These are phyloP conservation scores for Miniopterus natalensis DNA, from an alignment of 2,113 vertebrate genomes.

Conservation along the genomic window DNA sequence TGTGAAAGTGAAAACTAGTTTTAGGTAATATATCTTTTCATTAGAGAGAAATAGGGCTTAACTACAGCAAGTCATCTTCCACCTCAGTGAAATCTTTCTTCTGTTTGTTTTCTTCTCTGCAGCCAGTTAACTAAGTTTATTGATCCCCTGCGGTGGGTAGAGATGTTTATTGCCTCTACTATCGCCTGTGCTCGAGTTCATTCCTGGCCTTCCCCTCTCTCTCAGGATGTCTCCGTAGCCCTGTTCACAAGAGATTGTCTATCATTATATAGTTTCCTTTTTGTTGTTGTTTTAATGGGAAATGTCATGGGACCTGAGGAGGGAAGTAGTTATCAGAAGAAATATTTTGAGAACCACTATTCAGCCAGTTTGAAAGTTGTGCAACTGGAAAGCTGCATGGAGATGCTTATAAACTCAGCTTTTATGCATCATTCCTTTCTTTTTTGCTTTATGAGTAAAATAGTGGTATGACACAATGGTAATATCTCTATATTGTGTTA, in stretches of 20 bases:
- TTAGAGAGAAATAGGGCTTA: neutral
- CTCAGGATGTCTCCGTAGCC: neutral
- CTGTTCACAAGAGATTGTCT: neutral
- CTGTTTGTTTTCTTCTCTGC: neutral
- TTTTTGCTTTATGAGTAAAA: constrained; percentile 13
- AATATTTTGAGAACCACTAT: neutral
- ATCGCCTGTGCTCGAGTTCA: neutral
- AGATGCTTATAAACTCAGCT: neutral
- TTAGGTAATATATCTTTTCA: constrained; percentile 4
- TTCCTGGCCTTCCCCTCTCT: neutral
- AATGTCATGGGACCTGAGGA: neutral
- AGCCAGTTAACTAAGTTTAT: neutral
- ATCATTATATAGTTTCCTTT: neutral
- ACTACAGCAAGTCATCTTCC: neutral
- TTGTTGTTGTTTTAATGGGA: neutral
- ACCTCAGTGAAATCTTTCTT: neutral
- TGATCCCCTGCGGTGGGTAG: neutral
- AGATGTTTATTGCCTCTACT: neutral
- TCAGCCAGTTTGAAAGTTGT: neutral
- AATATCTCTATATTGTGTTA: neutral
- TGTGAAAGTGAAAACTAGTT: neutral
- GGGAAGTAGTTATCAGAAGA: constrained; percentile 28
- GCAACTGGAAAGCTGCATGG: neutral
- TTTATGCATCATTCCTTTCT: neutral
- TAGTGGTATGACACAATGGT: neutral